These are phyloP conservation scores for Cheirogaleus medius DNA, from an alignment of 2,113 vertebrate genomes.

Conservation along the genomic window DNA sequence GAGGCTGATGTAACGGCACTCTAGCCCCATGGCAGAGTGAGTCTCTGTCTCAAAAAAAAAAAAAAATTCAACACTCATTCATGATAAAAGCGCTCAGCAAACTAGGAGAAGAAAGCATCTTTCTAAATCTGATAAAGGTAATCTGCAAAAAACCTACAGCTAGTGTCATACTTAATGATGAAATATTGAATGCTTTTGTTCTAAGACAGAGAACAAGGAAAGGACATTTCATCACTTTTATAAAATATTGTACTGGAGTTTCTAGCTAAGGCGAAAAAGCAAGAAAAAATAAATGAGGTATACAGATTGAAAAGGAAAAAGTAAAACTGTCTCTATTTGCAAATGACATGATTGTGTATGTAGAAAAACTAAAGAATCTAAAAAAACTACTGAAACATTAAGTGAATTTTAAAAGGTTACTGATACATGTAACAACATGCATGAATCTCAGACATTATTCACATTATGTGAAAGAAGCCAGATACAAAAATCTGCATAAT, in stretches of 20 bases:
- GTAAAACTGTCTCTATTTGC: neutral
- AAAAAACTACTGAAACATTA: neutral
- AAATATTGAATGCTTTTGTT: neutral
- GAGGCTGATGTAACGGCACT: too few relatives aligned
- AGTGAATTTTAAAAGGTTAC: neutral
- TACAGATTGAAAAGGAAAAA: neutral
- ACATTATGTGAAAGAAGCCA: neutral
- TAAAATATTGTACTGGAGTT: neutral
- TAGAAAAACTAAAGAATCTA: neutral
- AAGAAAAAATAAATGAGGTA: neutral
- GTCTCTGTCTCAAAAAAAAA: too few relatives aligned
- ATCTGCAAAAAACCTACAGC: neutral
- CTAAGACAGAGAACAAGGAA: neutral
- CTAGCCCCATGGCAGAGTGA: too few relatives aligned
- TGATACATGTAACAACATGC: neutral
- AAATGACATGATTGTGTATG: neutral
- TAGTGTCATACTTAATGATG: neutral
- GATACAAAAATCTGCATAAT: neutral
- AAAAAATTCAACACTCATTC: neutral
- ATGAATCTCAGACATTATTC: neutral
- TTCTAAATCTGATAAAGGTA: neutral
- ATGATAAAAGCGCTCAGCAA: neutral
- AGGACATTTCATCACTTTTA: neutral
- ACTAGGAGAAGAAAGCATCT: neutral
- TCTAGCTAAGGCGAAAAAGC: neutral